Base-by-base conservation (phyloP, 64 coral and sea anemone genomes). In the Actinia tenebrosa region DNA sequence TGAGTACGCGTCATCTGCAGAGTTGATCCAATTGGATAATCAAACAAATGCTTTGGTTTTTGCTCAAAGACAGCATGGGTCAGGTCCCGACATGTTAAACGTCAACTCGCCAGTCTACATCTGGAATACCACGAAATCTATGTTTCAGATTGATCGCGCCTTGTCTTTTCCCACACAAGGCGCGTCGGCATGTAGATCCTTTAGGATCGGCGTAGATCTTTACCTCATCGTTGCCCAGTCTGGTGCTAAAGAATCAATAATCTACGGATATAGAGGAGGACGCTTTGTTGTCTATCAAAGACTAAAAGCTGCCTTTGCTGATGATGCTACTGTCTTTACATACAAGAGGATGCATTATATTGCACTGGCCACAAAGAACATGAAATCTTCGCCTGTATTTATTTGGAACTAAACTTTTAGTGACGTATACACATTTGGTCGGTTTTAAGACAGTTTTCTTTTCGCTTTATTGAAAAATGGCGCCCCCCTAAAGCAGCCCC, bases 301-400 rank as follows among this genome's bases (percentile, higher is more conserved):
- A 85, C 10, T 85, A 58, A 37, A 23, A 64, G 83, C 56, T 15
- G 30, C 83, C 4, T 85, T 61, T 27, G 53, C 83, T 61, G 56
- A 58, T 17, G 83, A 85, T 64, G 83, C 83, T 3, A 18, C 83
- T 44, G 60, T 85, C n/a, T 85, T 85, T 20, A 85, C 83, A 6
- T 43, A 85, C 56, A 3, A 85, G 19, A 20, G 83, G 25, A 85
- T 27, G 5, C 83, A 85, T 54, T 85, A 85, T 5, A 55, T 85
- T 16, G 83, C 56, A 37, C 46, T 85, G 17, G 83, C 83, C 18
- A 85, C 83, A 3, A 55, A 85, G n/a, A 44, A 50, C 23, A 61
- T 59, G 30, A 55, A 37, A 42, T 14, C 20, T 10, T 61, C 54
- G 6, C 83, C 83, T 43, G 83, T 60, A 5, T 85, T 85, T 18